Evolutionary conservation across 1,140 invertebrate species (phyloP).

Genomic region (fruit fly (Drosophila melanogaster)): Release_6_plus_ISO1_MT NC_004354.4:3849001-3849500

Average conservation of each 20-base stretch:
- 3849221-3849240: no score
- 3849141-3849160: background rate
- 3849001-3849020: background rate
- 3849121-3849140: background rate
- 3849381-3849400: slow-evolving; percentile 18
- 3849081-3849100: background rate
- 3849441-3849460: slow-evolving; percentile 44
- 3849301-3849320: no score
- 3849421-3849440: slow-evolving; percentile 49
- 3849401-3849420: slow-evolving; percentile 30
- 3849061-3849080: slow-evolving; percentile 12
- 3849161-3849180: no score
- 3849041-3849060: slow-evolving; percentile 33
- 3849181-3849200: no score
- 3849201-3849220: no score
- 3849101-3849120: slow-evolving; percentile 1
- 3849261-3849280: background rate
- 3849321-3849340: background rate
- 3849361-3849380: slow-evolving; percentile 6
- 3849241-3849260: background rate
- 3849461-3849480: slow-evolving; percentile 52
- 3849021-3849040: slow-evolving; percentile 57
- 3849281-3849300: no score
- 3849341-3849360: slow-evolving; percentile 3
- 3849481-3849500: slow-evolving; percentile 49